These are phyloP conservation scores for Catocala fraxini DNA, from an alignment of 2,888 invertebrate genomes.

Conservation along the genomic window DNA sequence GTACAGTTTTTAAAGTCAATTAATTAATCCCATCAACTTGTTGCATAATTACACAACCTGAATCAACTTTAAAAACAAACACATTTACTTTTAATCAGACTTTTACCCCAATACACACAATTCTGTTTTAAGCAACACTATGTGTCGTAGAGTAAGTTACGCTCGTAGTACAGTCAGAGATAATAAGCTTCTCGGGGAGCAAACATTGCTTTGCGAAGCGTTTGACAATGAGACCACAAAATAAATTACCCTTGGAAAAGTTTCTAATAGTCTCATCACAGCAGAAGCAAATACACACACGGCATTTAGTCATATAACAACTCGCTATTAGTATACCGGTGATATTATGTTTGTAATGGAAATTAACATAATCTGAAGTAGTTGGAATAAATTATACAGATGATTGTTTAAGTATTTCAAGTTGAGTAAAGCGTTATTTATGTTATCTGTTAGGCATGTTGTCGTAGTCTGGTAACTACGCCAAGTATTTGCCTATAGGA, in stretches of 20 bases:
- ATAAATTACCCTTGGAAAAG: slow-evolving; percentile 28
- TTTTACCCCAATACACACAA: neutral
- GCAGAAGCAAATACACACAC: too few relatives aligned
- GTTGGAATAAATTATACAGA: too few relatives aligned
- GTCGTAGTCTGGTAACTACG: too few relatives aligned
- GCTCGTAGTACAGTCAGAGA: slow-evolving; percentile 1
- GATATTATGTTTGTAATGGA: too few relatives aligned
- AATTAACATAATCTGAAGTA: too few relatives aligned
- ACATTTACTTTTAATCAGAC: slow-evolving; percentile 11
- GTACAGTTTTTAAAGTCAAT: neutral
- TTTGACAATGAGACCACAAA: slow-evolving; percentile 17
- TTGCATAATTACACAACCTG: slow-evolving; percentile 88
- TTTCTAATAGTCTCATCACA: slow-evolving; percentile 13
- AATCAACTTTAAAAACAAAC: slow-evolving; percentile 67
- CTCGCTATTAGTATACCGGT: too few relatives aligned
- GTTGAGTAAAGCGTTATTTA: too few relatives aligned
- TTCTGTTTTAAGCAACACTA: slow-evolving; percentile 9
- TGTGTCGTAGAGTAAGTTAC: neutral
- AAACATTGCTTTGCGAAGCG: neutral
- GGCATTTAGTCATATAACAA: too few relatives aligned
- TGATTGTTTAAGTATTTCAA: too few relatives aligned
- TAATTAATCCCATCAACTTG: slow-evolving; percentile 1
- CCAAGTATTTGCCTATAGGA: too few relatives aligned
- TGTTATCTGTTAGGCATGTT: too few relatives aligned
- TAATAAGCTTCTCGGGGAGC: slow-evolving; percentile 5